phyloP scores from a whole-genome alignment of 2,113 vertebrate species.

The Xenus cinereus region DNA sequence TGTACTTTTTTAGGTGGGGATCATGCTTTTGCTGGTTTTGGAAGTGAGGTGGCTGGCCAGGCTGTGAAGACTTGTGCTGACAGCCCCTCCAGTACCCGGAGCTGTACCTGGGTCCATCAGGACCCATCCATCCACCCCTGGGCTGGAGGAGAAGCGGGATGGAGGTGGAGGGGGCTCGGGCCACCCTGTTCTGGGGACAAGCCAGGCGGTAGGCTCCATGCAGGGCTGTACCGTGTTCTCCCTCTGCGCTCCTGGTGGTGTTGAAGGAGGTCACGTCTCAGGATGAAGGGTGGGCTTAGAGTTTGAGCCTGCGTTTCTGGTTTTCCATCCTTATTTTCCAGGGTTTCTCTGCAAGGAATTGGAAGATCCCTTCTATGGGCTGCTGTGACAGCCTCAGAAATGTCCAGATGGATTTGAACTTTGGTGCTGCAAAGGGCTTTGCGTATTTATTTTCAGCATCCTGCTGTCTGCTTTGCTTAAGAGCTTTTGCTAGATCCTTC shows the following conservation, averaged over 20 bases:
- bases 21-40: not conserved
- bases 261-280: not conserved
- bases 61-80: not conserved
- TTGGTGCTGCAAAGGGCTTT: not conserved
- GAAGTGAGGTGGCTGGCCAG: not conserved
- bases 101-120: not conserved
- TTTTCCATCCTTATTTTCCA: not conserved
- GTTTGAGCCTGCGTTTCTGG: not conserved
- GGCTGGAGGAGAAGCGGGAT: not conserved
- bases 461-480: constrained; percentile 7
- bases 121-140: not conserved
- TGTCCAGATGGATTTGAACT: constrained; percentile 21
- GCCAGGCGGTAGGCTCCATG: not conserved
- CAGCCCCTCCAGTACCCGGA: not conserved
- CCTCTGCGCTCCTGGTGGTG: fast-evolving
- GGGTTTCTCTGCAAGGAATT: not conserved
- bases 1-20: not conserved
- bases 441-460: not conserved
- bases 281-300: not conserved
- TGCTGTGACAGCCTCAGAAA: not conserved
- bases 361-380: not conserved
- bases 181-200: not conserved
- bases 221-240: not conserved
- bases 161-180: not conserved
- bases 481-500: not conserved